A percentile compares a stretch with the other conserved stretches of the same genome.
These are phyloP conservation scores for Pachycephala philippinensis DNA, from an alignment of 2,113 vertebrate genomes.

Conservation along the genomic window DNA sequence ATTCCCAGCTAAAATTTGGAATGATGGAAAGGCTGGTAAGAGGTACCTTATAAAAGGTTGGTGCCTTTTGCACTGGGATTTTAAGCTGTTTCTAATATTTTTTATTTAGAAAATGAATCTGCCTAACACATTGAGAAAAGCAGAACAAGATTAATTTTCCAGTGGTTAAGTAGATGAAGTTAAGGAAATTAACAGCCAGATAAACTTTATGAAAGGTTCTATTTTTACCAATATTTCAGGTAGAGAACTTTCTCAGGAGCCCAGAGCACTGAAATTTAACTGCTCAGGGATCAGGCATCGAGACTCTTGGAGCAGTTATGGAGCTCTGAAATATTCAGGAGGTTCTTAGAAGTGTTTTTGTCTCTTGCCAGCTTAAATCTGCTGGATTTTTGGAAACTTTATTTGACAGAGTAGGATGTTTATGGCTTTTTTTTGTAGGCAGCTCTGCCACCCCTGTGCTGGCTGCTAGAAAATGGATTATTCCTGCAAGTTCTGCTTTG, in stretches of 20 bases:
- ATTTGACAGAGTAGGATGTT: neutral
- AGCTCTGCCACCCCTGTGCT: neutral
- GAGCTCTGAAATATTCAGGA: neutral
- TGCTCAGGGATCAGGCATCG: neutral
- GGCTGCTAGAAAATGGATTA: neutral
- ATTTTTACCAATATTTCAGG: neutral
- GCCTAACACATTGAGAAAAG: neutral
- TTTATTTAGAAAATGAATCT: neutral
- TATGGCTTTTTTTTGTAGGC: neutral
- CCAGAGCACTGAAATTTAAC: neutral
- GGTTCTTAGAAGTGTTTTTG: neutral
- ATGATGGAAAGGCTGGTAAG: neutral
- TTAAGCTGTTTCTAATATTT: neutral
- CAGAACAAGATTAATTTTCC: neutral
- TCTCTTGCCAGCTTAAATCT: neutral
- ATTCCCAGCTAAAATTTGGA: neutral
- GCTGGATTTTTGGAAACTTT: neutral
- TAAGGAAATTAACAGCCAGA: neutral
- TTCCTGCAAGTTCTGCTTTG: neutral
- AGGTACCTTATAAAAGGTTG: neutral
- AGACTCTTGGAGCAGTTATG: fast-evolving
- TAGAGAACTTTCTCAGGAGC: neutral
- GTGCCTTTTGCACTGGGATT: neutral
- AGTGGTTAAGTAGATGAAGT: neutral
- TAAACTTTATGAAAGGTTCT: neutral